These are phyloP conservation scores for Eurosta solidaginis DNA, from an alignment of 1,140 invertebrate genomes.

Conservation along the genomic window DNA sequence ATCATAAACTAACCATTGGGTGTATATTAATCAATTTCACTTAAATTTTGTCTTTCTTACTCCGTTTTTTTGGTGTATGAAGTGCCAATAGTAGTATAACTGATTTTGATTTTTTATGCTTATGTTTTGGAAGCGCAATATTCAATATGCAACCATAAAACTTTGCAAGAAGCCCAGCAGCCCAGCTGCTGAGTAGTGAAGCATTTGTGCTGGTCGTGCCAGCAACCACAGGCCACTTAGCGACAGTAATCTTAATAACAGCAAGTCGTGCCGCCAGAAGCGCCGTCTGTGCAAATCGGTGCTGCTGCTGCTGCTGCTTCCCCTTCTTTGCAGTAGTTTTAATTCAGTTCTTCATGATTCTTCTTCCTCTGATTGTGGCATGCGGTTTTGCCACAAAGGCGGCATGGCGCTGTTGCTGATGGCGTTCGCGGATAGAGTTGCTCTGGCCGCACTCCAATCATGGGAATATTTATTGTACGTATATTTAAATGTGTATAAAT, in stretches of 20 bases:
- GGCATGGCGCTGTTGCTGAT: not conserved
- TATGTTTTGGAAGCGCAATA: conserved; percentile 14
- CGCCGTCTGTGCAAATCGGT: not conserved
- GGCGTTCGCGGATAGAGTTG: not conserved
- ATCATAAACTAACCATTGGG: no score
- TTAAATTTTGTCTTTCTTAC: no score
- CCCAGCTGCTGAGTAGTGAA: not conserved
- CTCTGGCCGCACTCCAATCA: not conserved
- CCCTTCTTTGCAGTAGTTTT: not conserved
- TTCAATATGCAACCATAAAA: not conserved
- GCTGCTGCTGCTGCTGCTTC: not conserved
- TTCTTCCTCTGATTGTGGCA: not conserved
- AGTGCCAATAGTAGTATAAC: conserved; percentile 26
- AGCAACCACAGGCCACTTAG: conserved; percentile 24
- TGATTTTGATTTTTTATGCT: not conserved
- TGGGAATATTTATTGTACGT: conserved; percentile 6
- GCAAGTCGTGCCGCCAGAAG: conserved; percentile 9
- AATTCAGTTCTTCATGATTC: not conserved
- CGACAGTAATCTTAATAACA: not conserved
- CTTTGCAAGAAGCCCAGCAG: not conserved
- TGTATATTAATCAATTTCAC: no score
- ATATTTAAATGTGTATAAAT: no score
- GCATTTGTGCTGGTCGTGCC: not conserved
- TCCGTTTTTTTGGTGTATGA: not conserved
- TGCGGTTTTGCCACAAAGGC: not conserved